Evolutionary conservation across 2,888 invertebrate species (phyloP), one percentile per base, ranked within the genome.

Genomic region (Ochropacha duplaris): DNA sequence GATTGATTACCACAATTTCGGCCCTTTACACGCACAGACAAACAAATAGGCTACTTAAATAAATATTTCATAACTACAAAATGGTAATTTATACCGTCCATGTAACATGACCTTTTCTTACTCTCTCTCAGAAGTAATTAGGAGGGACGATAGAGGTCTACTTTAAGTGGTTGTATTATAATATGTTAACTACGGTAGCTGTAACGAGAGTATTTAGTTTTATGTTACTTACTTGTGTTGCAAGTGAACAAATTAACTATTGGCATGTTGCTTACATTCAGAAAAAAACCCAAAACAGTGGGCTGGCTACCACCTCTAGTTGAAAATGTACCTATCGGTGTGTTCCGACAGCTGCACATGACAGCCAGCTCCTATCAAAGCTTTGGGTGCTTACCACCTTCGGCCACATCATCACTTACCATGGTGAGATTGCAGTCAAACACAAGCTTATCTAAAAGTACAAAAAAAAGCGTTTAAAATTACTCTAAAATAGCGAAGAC

Each of bases 1-100:
- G 83, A 86, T 79, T 74, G 71, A 83, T 78, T 64, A 68, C 71
- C 55, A 59, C 65, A 72, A 82, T 74, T 73, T 77, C 69, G 78
- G 83, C 83, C 79, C 82, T 86, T 84, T 79, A 67, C 24, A 66
- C 69, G 55, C 44, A 72, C 71, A 64, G 66, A 80, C 81, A 83
- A 82, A 86, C 84, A 81, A 84, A 86, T 81, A 81, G 78, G 73
- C 86, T 85, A 86, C 88, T 83, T 83, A 83, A 85, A 86, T 84
- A 84, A 77, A 83, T 86, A 83, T 86, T 84, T 85, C 81, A 82
- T 68, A 69, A 59, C 76, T 75, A 68, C 79, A 74, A 84, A 83
- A 86, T 86, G 84, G 76, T 78, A 84, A 80, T 78, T 52, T 52
- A 31, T 31, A 19, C 52, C 1, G 11, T 11, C 52, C 31, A 31